Evolutionary conservation across 2,113 vertebrate genomes (phyloP), one percentile per base, ranked within the genome.

Genomic region (Heteronetta atricapilla): DNA sequence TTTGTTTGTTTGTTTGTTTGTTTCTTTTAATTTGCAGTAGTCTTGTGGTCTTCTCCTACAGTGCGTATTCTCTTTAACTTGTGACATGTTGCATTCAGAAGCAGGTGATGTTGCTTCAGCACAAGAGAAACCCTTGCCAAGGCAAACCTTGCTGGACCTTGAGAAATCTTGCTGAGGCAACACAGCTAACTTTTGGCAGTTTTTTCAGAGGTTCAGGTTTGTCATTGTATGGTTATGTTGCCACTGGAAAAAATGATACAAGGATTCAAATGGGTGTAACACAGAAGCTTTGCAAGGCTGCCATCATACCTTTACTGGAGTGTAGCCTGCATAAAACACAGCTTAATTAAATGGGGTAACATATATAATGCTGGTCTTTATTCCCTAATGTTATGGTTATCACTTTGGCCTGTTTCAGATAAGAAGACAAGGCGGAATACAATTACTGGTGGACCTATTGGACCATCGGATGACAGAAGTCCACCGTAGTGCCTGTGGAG

Each of bases 391-490:
- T 55, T 40, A 18, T 82, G 33, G 26, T 79, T 73, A 2, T 96
- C 55, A 26, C 56, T 96, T 97, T 95, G 94, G 44, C 29, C 50
- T 90, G 26, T 97, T 98, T 89, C 98, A 99, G 99, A 99, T 99
- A 96, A 98, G 99, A 86, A 98, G 99, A 97, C 99, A 99, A 97
- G 99, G 99, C 5, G 99, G 99, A 66, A 99, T 99, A 93, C 99
- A 99, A 67, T 98, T 99, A 85, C 97, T 99, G 95, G 99, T 99
- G 93, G 99, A 99, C 97, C 98, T 99, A 5, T 96, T 99, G 97
- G 99, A 99, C 82, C 99, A 99, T 98, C 98, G 99, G 94, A 99
- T 99, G 99, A 98, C 98, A 1, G 99, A 99, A 97, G 99, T 99
- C 86, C 99, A 99, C 97, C 98, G 99, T 56, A 99, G 99, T 95